phyloP scores from a whole-genome alignment of 1,140 invertebrate genomes.

The Drosophila ercepeae region DNA sequence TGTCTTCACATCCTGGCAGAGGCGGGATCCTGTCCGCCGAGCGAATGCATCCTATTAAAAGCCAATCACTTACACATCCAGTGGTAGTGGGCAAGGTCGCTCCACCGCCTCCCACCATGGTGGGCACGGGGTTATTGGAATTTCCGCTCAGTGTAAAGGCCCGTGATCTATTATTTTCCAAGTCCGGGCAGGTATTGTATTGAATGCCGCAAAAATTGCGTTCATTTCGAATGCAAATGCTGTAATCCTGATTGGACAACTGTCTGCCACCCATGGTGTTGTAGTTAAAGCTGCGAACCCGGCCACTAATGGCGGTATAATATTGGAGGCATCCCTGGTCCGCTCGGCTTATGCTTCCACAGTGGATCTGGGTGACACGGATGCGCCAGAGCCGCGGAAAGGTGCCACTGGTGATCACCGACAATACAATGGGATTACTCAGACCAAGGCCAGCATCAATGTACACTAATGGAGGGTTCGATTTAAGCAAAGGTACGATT shows the following conservation, averaged over 20 bases:
- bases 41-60: conserved; percentile 90
- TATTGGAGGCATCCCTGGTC: conserved; percentile 92
- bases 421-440: conserved; percentile 90
- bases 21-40: conserved; percentile 80
- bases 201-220: conserved; percentile 95
- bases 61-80: conserved; percentile 90
- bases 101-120: conserved; percentile 87
- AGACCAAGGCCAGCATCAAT: conserved; percentile 90
- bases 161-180: conserved; percentile 86
- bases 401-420: conserved; percentile 91
- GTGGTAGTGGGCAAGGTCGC: conserved; percentile 74
- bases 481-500: not conserved
- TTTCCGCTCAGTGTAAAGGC: conserved; percentile 91
- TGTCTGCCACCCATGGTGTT: conserved; percentile 90
- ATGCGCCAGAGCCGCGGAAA: conserved; percentile 92
- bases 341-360: conserved; percentile 88
- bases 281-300: conserved; percentile 93
- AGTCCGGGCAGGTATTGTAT: conserved; percentile 89
- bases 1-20: conserved; percentile 84
- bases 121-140: conserved; percentile 87
- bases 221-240: conserved; percentile 92
- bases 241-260: conserved; percentile 94
- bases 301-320: conserved; percentile 91
- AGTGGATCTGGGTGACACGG: conserved; percentile 91
- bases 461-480: conserved; percentile 87